Base-by-base conservation (phyloP, 1,140 invertebrate genomes). In the Liolophura sinensis region DNA sequence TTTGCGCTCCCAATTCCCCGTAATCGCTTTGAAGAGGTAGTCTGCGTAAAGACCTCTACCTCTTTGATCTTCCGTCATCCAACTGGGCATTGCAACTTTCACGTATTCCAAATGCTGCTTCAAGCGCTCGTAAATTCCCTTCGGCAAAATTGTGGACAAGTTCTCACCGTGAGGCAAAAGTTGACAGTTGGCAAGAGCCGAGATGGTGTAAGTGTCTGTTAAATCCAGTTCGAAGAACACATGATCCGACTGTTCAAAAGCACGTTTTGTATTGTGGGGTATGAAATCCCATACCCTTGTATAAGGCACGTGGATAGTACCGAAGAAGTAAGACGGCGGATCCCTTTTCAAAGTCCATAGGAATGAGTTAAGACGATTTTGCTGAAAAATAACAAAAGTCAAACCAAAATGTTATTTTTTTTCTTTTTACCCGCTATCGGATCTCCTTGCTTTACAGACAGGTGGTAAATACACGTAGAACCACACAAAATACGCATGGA, bases 271-370 rank as follows among this genome's bases (percentile, higher is more conserved):
- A 67, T 86, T 87, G 58, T 83, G 73, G 22, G 88, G 86, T 60
- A 89, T 86, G 71, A 79, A 85, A 67, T 87, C 81, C 88, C 88
- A 89, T 12, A 89, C 88, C 61, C 83, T 77, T 0, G 86, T 87
- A 73, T 88, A 89, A 0, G 88, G 88, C 31, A 89, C 88, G 77
- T 89, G 88, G 67, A 89, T 88, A 47, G 88, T 88, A 25, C 88
- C 88, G 74, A 88, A 89, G 67, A 89, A 86, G 74, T 87, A 89
- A 1, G 88, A 86, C 7, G 87, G 82, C 15, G 87, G 87, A 58
- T 83, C 71, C 15, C 82, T 66, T n/a, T 76, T 70, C 16, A 86
- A 68, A 12, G 69, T 78, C 85, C 85, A 86, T 60, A 86, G 70
- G 72, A 86, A 86, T 14, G 84, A 85, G 58, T 82, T 82, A 11